These are phyloP conservation scores for Lepidurus packardi DNA, from an alignment of 1,140 invertebrate species.

Conservation along the genomic window DNA sequence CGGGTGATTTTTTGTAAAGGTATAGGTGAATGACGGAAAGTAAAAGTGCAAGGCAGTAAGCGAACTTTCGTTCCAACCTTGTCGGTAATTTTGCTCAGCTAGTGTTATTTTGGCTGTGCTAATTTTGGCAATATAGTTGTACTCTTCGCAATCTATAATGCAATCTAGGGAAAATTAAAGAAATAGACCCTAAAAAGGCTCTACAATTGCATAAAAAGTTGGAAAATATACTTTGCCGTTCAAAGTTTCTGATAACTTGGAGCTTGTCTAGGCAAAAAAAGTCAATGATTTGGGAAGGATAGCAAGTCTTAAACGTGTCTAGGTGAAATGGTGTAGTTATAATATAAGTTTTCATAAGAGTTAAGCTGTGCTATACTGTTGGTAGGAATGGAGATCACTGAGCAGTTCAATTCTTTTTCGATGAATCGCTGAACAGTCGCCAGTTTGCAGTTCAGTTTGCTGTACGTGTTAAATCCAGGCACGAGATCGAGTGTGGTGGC, in stretches of 20 bases:
- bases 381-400: slow-evolving; percentile 15
- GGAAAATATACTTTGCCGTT: not conserved
- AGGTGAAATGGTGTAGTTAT: not conserved
- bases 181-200: not conserved
- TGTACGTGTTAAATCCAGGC: slow-evolving; percentile 27
- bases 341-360: not conserved
- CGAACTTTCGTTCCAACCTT: not conserved
- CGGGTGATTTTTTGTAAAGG: slow-evolving; percentile 31
- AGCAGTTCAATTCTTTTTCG: slow-evolving; percentile 30
- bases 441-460: slow-evolving; percentile 29
- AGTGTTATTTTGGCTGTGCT: not conserved
- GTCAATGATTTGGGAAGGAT: not conserved
- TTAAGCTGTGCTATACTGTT: not conserved
- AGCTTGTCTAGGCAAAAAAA: not conserved
- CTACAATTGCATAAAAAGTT: not conserved
- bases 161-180: not conserved
- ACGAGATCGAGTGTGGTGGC: not conserved
- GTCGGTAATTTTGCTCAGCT: not conserved
- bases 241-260: not conserved
- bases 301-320: not conserved
- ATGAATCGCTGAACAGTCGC: slow-evolving; percentile 23
- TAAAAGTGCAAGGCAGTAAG: slow-evolving; percentile 25
- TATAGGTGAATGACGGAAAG: slow-evolving; percentile 29
- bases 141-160: not conserved
- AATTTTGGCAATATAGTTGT: not conserved